These are phyloP conservation scores for Puma concolor DNA, from an alignment of 2,113 vertebrate genomes.

Conservation along the genomic window DNA sequence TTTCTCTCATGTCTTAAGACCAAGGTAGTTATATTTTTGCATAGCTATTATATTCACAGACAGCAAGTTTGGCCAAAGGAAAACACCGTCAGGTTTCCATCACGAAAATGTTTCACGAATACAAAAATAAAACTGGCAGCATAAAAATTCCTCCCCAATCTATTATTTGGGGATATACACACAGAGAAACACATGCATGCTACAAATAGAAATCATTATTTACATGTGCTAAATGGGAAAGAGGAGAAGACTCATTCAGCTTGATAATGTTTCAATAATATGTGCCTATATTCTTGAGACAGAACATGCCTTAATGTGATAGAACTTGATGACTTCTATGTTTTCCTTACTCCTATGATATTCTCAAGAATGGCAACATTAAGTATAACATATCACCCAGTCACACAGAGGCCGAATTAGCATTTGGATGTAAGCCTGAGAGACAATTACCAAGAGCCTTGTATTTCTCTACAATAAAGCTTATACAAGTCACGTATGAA, in stretches of 20 bases:
- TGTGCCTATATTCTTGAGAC: background rate
- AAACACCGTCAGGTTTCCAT: background rate
- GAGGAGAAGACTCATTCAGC: background rate
- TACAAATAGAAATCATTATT: background rate
- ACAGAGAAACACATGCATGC: background rate
- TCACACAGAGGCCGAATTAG: constrained; percentile 48
- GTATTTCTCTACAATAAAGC: constrained; percentile 18
- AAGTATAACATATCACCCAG: constrained; percentile 14
- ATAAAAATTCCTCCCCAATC: background rate
- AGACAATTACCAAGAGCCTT: constrained; percentile 41
- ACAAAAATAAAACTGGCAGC: background rate
- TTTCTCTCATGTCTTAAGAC: background rate
- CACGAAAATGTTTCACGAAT: background rate
- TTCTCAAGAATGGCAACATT: constrained; percentile 57
- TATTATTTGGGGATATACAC: background rate
- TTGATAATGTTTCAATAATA: constrained; percentile 6
- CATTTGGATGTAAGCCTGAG: constrained; percentile 38
- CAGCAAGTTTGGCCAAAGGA: background rate
- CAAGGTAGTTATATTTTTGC: background rate
- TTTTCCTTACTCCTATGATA: constrained; percentile 8
- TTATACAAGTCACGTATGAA: background rate
- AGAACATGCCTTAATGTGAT: background rate
- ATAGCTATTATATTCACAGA: background rate
- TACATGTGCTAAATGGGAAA: background rate
- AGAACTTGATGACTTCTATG: background rate